A percentile compares a stretch with the other conserved stretches of the same genome.
Evolutionary conservation across 2,797 vertebrate genomes (phyloP).

Genomic region (Rhynchotus rufescens): DNA sequence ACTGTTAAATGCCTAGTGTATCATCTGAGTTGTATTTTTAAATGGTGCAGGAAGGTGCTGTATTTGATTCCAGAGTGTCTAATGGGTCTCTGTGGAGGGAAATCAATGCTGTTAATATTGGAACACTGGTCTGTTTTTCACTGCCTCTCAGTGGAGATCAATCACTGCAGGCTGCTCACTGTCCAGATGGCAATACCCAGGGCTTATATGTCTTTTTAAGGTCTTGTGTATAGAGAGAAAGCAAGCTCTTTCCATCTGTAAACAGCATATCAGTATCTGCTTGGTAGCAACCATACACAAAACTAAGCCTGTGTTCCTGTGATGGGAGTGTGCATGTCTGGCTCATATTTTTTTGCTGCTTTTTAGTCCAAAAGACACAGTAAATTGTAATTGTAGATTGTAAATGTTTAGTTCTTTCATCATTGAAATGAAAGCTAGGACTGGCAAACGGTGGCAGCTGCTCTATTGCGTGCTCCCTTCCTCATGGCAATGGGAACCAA

Average conservation of each 20-base stretch:
- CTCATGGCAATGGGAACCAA: neutral
- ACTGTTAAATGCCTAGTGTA: rapidly evolving
- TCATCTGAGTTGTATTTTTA: neutral
- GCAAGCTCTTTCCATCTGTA: neutral
- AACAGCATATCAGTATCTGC: neutral
- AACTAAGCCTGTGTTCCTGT: neutral
- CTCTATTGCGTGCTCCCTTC: neutral
- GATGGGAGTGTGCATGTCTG: neutral
- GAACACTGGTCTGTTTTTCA: neutral
- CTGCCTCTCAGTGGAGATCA: neutral
- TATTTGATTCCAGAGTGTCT: neutral
- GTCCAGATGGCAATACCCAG: neutral
- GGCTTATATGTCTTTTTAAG: neutral
- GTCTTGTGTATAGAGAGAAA: neutral
- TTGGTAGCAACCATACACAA: neutral
- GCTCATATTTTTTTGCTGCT: neutral
- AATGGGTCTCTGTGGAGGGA: neutral
- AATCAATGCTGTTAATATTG: neutral
- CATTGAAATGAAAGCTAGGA: neutral
- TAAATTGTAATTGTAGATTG: too few species aligned
- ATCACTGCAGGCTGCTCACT: neutral
- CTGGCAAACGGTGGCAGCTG: neutral
- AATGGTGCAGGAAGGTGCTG: neutral
- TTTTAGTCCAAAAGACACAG: neutral
- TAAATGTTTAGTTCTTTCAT: neutral